Evolutionary conservation across 2,888 invertebrate species (phyloP), one percentile per base, ranked within the genome.

Genomic region (Chrysotoxum bicinctum): DNA sequence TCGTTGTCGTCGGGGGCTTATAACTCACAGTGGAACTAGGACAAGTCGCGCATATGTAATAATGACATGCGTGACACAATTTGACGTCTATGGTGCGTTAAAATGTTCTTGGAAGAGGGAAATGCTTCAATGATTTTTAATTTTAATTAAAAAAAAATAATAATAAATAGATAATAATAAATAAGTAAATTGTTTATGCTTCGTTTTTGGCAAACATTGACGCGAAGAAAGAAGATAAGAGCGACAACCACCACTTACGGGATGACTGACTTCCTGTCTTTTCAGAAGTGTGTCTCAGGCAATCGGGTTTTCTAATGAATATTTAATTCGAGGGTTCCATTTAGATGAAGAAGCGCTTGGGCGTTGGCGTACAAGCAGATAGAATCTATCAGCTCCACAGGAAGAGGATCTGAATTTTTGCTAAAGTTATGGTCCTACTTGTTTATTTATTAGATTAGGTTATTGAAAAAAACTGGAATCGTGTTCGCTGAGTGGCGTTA

Each of bases 61-160:
- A 77, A 81, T 81, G 73, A 81, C 85, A 85, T 85, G 85, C 81
- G 85, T 85, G 85, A 85, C 85, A 85, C 80, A 85, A 85, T 85
- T 85, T 77, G 80, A 81, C 85, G 73, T 56, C 73, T 85, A 73
- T 80, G 81, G 81, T 58, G 72, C 54, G 76, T 73, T 56, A 77
- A 85, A 81, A 73, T 76, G 76, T 85, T 85, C 85, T 80, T 81
- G 76, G 81, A 81, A 58, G 14, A 58, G 62, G 85, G 81, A 73
- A 72, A 72, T 73, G 81, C 81, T 52, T 74, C 43, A 52, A 60
- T 77, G 56, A 37, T 32, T 85, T 85, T 80, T 60, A 69, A 80
- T 80, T 80, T 77, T 66, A 62, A 81, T 72, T 85, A 62, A 50
- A 72, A 58, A 48, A 23, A 58, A 56, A 26, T 54, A 52, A 12